Percentiles rank a stretch among this genome's conserved stretches.
Conservation (phyloP, 1,140 invertebrate species). For the Bradysia coprophila region DNA sequence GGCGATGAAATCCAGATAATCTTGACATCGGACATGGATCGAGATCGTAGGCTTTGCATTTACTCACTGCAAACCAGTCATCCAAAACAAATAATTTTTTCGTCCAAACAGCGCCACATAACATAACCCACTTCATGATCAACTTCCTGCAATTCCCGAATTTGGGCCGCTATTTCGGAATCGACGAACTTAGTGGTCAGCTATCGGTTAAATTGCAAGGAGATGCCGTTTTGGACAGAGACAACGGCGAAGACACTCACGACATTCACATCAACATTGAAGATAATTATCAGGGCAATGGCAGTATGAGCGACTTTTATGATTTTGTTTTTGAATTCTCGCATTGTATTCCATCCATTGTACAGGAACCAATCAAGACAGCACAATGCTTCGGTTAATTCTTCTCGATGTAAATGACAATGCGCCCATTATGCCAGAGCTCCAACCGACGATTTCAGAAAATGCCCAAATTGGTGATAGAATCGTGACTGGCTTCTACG, state of each 20-base stretch:
- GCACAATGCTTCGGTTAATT: slow-evolving; percentile 20
- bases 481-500: slow-evolving; percentile 21
- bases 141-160: slow-evolving; percentile 23
- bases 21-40: slow-evolving; percentile 26
- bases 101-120: slow-evolving; percentile 19
- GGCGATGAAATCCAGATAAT: slow-evolving; percentile 21
- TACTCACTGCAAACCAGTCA: neutral
- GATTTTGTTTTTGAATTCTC: neutral
- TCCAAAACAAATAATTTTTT: slow-evolving; percentile 5
- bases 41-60: slow-evolving; percentile 29
- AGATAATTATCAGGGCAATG: slow-evolving; percentile 28
- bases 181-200: slow-evolving; percentile 22
- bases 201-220: slow-evolving; percentile 24
- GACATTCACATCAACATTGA: slow-evolving; percentile 25
- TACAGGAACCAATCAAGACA: slow-evolving; percentile 16
- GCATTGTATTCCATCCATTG: too few relatives aligned
- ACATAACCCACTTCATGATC: slow-evolving; percentile 21
- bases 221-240: slow-evolving; percentile 24
- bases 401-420: slow-evolving; percentile 34
- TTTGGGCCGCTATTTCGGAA: slow-evolving; percentile 24
- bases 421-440: slow-evolving; percentile 25
- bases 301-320: slow-evolving; percentile 15
- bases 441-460: slow-evolving; percentile 23
- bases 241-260: slow-evolving; percentile 22
- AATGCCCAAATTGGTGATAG: slow-evolving; percentile 13